Percentiles rank a stretch among this genome's conserved stretches.
These are phyloP conservation scores for Thymelicus lineola DNA, from an alignment of 2,888 invertebrate genomes.

Conservation along the genomic window DNA sequence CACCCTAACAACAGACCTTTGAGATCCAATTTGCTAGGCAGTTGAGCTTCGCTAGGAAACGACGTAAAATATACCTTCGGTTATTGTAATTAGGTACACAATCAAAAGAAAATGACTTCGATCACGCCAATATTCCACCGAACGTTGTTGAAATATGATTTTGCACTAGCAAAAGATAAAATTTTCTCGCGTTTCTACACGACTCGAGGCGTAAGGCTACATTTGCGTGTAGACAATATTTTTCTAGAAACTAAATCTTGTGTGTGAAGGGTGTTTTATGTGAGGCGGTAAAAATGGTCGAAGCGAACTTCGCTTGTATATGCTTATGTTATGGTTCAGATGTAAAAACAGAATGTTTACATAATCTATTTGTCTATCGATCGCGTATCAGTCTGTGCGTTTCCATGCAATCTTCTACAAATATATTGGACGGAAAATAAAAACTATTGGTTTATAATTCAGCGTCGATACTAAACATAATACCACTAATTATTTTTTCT, in stretches of 20 bases:
- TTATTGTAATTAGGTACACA: conserved; percentile 66
- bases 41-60: conserved; percentile 36
- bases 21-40: conserved; percentile 55
- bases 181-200: conserved; percentile 37
- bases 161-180: conserved; percentile 45
- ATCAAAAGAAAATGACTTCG: conserved; percentile 69
- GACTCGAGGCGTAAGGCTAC: conserved; percentile 31
- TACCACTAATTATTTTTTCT: no score
- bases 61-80: conserved; percentile 64
- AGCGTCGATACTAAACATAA: no score
- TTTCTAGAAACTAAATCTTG: conserved; percentile 48
- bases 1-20: conserved; percentile 52
- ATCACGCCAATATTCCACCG: conserved; percentile 53
- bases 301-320: conserved; percentile 49
- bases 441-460: no score
- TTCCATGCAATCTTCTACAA: no score
- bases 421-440: no score
- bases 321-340: conserved; percentile 64
- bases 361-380: no score
- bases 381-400: no score
- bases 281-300: conserved; percentile 63
- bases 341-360: neutral
- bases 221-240: conserved; percentile 31
- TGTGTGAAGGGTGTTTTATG: conserved; percentile 54
- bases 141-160: conserved; percentile 50